These are phyloP conservation scores for Paguma larvata DNA, from an alignment of 2,797 vertebrate genomes.

Conservation along the genomic window DNA sequence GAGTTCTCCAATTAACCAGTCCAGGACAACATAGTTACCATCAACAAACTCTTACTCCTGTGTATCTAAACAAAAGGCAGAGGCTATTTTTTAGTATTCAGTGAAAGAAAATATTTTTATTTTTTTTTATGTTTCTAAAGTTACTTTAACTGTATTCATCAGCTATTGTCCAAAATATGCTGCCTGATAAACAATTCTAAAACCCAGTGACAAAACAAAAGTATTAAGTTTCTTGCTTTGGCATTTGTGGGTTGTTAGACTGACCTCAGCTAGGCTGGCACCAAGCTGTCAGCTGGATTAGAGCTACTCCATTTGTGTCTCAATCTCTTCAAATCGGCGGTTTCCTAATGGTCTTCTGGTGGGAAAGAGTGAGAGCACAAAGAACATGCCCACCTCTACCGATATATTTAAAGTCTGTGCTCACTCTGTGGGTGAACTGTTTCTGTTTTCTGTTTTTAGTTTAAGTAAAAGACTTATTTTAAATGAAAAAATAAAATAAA, in stretches of 20 bases:
- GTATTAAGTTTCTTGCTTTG: background rate
- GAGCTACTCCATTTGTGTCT: background rate
- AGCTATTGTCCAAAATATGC: constrained; percentile 19
- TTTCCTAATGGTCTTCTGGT: background rate
- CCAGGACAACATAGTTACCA: background rate
- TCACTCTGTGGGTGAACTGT: background rate
- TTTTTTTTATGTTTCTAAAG: constrained; percentile 11
- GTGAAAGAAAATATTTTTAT: background rate
- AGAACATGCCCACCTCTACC: background rate
- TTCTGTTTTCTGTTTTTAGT: background rate
- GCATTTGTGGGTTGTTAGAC: background rate
- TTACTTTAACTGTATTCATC: constrained; percentile 3
- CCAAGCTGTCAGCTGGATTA: background rate
- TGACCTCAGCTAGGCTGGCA: background rate
- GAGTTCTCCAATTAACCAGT: constrained; percentile 41
- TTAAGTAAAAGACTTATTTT: background rate
- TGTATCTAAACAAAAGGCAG: background rate
- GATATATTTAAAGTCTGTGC: background rate
- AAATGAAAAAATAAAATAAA: background rate
- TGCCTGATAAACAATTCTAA: constrained; percentile 2
- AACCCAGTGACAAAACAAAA: background rate
- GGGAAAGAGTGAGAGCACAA: background rate
- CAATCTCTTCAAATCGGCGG: background rate
- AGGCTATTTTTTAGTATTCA: background rate
- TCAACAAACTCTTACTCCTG: constrained; percentile 24